Base-by-base conservation (phyloP, 2,797 vertebrate genomes). In the Chloroceryle amazona region DNA sequence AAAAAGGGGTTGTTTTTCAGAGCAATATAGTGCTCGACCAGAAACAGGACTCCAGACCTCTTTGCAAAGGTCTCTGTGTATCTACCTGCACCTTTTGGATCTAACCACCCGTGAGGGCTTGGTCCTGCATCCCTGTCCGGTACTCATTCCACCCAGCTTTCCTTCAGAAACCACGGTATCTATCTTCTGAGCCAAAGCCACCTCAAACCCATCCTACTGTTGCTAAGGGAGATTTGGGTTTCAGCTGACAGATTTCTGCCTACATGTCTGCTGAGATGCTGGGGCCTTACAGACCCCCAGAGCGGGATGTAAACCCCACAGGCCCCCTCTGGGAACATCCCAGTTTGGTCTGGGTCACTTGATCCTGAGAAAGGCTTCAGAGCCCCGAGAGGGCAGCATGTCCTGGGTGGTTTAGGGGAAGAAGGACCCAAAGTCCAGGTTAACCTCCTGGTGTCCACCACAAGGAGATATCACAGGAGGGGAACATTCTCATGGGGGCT, bases 281-380 rank as follows among this genome's bases (percentile, higher is more conserved):
- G 33, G 29, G 47, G 62, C 39, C 55, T 11, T 37, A 4, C 3
- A 12, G 47, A 21, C 35, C 68, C 62, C 39, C 10, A 1, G 1
- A 17, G 42, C 0, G 10, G 7, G 37, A 26, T 1, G 10, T 5
- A 8, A 41, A 86, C 13, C 58, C 42, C n/a, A 1, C 0, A 7
- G 47, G 9, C 9, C 21, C 37, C 2, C 37, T 22, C 67, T 33
- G n/a, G 1, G 44, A 55, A 15, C 11, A 4, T 11, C 54, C 71
- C 37, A 25, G 3, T 2, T 66, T 39, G 74, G 37, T 65, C 18
- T 18, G 51, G 44, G 18, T 19, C 52, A 2, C 52, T 44, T 8
- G 28, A 1, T 6, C 16, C 39, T 12, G 14, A 3, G 8, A 16
- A 68, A 78, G 63, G n/a, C 13, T 57, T 58, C 22, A 35, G 21